phyloP scores from a whole-genome alignment of 2,797 vertebrate genomes.

The Ficedula albicollis region DNA sequence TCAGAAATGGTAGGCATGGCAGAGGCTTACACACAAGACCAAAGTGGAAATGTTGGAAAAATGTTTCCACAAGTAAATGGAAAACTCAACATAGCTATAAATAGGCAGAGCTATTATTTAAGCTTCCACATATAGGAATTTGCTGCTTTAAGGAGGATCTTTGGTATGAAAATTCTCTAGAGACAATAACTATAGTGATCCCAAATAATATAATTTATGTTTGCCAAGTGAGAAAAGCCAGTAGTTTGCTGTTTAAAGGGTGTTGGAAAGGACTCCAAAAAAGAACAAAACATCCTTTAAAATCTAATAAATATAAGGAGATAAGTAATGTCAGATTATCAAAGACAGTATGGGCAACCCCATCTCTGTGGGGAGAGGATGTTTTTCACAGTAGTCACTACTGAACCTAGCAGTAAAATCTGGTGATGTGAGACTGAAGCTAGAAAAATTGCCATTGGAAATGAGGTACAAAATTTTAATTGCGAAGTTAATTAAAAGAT shows the following conservation, averaged over 20 bases:
- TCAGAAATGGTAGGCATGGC: slow-evolving; percentile 8
- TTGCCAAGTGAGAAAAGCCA: background rate
- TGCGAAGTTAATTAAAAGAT: background rate
- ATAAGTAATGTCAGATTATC: background rate
- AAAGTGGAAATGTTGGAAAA: background rate
- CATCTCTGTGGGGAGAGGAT: background rate
- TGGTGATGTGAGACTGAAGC: background rate
- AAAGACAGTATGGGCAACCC: background rate
- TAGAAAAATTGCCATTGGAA: background rate
- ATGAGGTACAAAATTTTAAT: background rate
- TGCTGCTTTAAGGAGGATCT: background rate
- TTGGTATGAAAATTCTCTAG: background rate
- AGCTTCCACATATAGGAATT: background rate
- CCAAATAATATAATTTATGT: background rate
- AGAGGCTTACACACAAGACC: background rate
- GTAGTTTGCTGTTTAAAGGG: background rate
- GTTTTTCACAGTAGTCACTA: background rate
- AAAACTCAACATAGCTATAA: slow-evolving; percentile 11
- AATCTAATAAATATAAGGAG: background rate
- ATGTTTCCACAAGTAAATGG: background rate
- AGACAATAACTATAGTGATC: background rate
- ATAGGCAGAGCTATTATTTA: slow-evolving; percentile 19
- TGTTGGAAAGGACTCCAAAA: background rate
- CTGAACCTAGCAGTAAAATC: background rate
- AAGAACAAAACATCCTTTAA: background rate